Evolutionary conservation across 35 echinoderm and acorn worm genomes (phyloP).

Genomic region (Heliocidaris tuberculata): DNA sequence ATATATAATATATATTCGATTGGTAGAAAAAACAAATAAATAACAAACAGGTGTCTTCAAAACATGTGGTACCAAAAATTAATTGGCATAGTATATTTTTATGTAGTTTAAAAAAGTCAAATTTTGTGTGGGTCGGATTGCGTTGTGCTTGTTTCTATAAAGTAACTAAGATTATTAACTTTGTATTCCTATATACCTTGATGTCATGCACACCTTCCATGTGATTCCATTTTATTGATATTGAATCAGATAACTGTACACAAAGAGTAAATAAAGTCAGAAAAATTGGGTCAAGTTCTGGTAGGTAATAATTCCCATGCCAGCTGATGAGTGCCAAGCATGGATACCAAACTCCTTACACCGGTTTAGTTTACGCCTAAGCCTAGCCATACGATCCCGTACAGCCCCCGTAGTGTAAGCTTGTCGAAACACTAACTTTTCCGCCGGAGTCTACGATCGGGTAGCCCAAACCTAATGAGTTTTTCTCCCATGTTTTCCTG

Average conservation of each 20-base stretch:
- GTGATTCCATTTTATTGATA: not conserved
- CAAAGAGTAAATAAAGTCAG: constrained; percentile 3
- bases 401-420: not conserved
- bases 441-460: not conserved
- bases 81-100: not conserved
- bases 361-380: constrained; percentile 10
- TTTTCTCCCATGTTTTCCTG: not conserved
- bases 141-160: not conserved
- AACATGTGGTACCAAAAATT: not conserved
- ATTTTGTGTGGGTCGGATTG: not conserved
- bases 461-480: not conserved
- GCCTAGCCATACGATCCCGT: not conserved
- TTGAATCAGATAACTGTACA: constrained; percentile 12
- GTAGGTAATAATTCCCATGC: not conserved
- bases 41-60: not conserved
- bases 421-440: not conserved
- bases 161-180: not conserved
- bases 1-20: not conserved
- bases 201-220: not conserved
- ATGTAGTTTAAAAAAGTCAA: not conserved
- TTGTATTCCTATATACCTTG: not conserved
- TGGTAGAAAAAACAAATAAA: not conserved
- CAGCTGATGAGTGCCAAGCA: constrained; percentile 7
- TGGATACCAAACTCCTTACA: not conserved
- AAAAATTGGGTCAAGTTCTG: not conserved